These are phyloP conservation scores for Trachymyrmex septentrionalis DNA, from an alignment of 1,140 invertebrate species.

Conservation along the genomic window DNA sequence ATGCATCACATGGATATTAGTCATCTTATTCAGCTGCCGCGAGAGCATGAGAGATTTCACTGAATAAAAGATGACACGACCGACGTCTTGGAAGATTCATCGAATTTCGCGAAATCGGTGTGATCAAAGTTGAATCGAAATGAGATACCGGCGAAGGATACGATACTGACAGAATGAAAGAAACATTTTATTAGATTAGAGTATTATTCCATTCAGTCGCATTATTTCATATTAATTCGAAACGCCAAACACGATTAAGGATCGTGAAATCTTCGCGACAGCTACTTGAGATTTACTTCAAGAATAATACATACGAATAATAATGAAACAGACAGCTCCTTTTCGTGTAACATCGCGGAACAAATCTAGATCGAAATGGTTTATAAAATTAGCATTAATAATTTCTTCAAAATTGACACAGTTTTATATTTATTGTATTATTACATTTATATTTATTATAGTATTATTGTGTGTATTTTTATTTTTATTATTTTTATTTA, in stretches of 20 bases:
- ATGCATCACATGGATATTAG: slow-evolving; percentile 14
- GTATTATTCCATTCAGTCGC: background rate
- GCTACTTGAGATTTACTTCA: slow-evolving; percentile 1
- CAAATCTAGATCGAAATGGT: background rate
- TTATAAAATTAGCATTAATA: background rate
- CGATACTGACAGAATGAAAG: slow-evolving; percentile 8
- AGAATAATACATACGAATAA: background rate
- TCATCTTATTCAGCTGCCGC: slow-evolving; percentile 21
- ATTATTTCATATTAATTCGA: slow-evolving; percentile 3
- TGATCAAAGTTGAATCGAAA: slow-evolving; percentile 9
- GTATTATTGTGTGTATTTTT: too few relatives aligned
- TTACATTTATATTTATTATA: too few relatives aligned
- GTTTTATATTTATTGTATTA: background rate
- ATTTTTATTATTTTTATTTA: too few relatives aligned
- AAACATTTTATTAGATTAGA: background rate
- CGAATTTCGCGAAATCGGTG: background rate
- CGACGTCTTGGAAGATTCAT: slow-evolving; percentile 11
- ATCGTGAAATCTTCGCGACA: background rate
- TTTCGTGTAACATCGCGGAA: background rate
- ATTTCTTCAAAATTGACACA: background rate
- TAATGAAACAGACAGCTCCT: background rate
- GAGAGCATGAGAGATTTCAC: background rate
- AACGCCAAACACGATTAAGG: background rate
- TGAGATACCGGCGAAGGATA: background rate
- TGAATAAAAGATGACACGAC: slow-evolving; percentile 29